Percentiles rank a stretch among this genome's conserved stretches.
Conservation (phyloP, 2,888 invertebrate species). For the Gastracanthus pulcherrimus region DNA sequence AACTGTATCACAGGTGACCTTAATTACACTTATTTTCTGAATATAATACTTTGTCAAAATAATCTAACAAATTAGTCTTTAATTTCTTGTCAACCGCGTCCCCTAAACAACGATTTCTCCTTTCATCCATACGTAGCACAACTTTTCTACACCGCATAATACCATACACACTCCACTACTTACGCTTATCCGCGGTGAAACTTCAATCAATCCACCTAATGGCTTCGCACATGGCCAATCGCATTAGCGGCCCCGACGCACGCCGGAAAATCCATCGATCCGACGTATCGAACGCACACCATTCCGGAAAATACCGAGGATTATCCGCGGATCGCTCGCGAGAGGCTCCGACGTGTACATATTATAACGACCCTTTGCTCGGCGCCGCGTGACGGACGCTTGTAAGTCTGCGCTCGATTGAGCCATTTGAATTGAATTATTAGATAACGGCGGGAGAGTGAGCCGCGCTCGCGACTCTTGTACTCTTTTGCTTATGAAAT, state of each 20-base stretch:
- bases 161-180: background rate
- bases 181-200: background rate
- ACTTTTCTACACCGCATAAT: background rate
- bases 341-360: background rate
- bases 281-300: conserved; percentile 25
- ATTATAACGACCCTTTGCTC: background rate
- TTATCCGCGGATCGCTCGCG: background rate
- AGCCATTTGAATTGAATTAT: conserved; percentile 50
- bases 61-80: too few species aligned
- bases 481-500: conserved; percentile 32
- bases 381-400: background rate
- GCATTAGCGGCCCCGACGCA: conserved; percentile 51
- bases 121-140: background rate
- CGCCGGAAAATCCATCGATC: conserved; percentile 59
- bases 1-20: too few species aligned
- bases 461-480: background rate
- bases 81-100: too few species aligned
- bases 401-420: conserved; percentile 7
- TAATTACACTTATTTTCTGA: too few species aligned
- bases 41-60: too few species aligned
- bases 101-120: background rate
- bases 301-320: background rate
- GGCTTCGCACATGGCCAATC: background rate
- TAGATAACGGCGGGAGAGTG: conserved; percentile 28
- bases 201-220: background rate